These are phyloP conservation scores for Tetanocera ferruginea DNA, from an alignment of 2,888 invertebrate genomes.

Conservation along the genomic window DNA sequence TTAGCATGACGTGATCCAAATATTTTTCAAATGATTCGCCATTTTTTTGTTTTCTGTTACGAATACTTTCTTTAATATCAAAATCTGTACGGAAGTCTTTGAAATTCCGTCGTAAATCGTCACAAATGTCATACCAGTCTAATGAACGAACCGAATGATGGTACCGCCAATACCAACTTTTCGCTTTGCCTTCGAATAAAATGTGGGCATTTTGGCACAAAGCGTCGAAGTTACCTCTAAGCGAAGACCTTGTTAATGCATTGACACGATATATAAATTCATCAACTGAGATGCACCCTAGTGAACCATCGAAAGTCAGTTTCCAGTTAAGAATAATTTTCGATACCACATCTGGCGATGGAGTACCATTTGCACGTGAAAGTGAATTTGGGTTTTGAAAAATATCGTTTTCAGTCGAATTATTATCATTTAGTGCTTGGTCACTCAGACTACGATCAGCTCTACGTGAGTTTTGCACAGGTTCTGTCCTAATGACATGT, in stretches of 20 bases:
- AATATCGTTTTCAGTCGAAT: too few relatives aligned
- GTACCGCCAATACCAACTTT: constrained; percentile 41
- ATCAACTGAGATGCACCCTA: constrained; percentile 23
- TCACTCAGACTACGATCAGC: too few relatives aligned
- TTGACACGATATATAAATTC: constrained; percentile 39
- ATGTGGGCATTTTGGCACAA: constrained; percentile 29
- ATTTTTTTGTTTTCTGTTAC: constrained; percentile 29
- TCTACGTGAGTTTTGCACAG: too few relatives aligned
- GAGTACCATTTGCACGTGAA: too few relatives aligned
- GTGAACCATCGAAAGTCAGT: constrained; percentile 20
- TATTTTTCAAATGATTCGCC: constrained; percentile 28
- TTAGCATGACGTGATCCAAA: constrained; percentile 20
- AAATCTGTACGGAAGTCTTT: constrained; percentile 21
- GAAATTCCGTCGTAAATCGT: constrained; percentile 28
- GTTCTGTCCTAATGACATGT: too few relatives aligned
- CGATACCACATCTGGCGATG: background rate
- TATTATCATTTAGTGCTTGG: too few relatives aligned
- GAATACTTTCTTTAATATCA: constrained; percentile 23
- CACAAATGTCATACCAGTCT: constrained; percentile 32
- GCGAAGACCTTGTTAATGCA: constrained; percentile 27
- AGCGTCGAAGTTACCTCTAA: constrained; percentile 26
- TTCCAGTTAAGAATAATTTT: constrained; percentile 39
- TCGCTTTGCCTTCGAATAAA: constrained; percentile 37
- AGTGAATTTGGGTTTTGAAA: too few relatives aligned
- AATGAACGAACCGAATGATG: constrained; percentile 26